Conservation (phyloP, 2,113 vertebrate genomes). For the Pardalotus punctatus region DNA sequence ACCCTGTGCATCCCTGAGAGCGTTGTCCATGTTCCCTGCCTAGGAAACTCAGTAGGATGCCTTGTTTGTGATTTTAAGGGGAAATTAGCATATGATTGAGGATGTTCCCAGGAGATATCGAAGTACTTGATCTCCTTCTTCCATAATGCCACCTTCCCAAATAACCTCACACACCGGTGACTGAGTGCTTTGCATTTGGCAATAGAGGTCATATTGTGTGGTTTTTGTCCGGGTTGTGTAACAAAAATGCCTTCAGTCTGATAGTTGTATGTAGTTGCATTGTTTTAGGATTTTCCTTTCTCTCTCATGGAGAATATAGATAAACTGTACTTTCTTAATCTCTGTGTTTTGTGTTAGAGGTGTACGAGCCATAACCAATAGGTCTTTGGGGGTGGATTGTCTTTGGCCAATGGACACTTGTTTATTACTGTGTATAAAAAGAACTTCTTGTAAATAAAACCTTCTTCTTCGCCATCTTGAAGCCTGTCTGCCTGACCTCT, state of each 20-base stretch:
- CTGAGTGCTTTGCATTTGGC: not conserved
- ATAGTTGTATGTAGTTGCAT: fast-evolving
- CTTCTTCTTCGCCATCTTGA: too few relatives aligned
- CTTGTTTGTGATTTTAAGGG: not conserved
- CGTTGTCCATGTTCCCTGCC: not conserved
- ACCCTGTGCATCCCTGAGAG: not conserved
- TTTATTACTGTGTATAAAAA: too few relatives aligned
- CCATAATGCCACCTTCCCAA: not conserved
- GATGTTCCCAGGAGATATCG: fast-evolving
- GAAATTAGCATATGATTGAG: not conserved
- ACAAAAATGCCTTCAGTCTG: not conserved
- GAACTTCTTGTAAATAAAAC: too few relatives aligned
- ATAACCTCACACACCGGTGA: not conserved
- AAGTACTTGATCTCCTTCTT: not conserved
- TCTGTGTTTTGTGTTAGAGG: too few relatives aligned
- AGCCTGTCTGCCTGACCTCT: too few relatives aligned
- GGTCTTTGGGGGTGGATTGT: too few relatives aligned
- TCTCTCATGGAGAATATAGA: too few relatives aligned
- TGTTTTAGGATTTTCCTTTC: too few relatives aligned
- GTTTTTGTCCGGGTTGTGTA: not conserved
- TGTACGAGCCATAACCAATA: too few relatives aligned
- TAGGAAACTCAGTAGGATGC: not conserved
- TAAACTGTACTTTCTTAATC: too few relatives aligned
- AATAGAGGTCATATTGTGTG: not conserved
- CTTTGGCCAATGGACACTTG: too few relatives aligned